These are phyloP conservation scores for Anastatus disparis DNA, from an alignment of 1,140 invertebrate species.

Conservation along the genomic window DNA sequence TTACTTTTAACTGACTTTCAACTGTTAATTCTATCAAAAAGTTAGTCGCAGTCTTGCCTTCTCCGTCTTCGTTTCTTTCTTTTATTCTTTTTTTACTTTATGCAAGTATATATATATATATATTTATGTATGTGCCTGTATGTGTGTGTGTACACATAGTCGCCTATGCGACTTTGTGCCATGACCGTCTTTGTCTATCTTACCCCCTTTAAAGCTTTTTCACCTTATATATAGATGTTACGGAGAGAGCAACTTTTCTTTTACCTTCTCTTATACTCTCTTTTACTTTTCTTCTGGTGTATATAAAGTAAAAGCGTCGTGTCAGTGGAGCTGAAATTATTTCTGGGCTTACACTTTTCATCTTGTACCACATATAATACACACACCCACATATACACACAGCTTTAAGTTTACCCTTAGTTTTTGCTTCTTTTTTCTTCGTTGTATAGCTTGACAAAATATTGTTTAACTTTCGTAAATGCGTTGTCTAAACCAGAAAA, in stretches of 20 bases:
- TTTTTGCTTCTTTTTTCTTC: too few species aligned
- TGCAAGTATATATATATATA: neutral
- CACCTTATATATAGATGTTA: neutral
- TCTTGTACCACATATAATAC: too few species aligned
- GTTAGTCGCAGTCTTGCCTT: neutral
- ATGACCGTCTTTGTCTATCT: too few species aligned
- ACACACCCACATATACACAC: too few species aligned
- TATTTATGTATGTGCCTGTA: too few species aligned
- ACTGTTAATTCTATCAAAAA: conserved; percentile 37
- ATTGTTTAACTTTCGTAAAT: conserved; percentile 32
- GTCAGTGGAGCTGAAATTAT: conserved; percentile 22
- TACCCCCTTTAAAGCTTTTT: too few species aligned
- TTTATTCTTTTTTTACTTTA: too few species aligned
- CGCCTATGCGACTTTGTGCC: too few species aligned
- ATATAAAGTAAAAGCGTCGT: conserved; percentile 16
- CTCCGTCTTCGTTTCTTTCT: neutral
- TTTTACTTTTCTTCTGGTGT: neutral
- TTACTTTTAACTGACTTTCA: conserved; percentile 32
- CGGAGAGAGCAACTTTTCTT: conserved; percentile 8
- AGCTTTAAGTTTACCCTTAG: too few species aligned
- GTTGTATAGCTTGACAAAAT: too few species aligned
- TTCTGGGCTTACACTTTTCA: conserved; percentile 6
- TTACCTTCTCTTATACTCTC: neutral
- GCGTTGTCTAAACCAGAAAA: conserved; percentile 1
- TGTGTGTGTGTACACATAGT: too few species aligned